Percentiles rank a stretch among this genome's conserved stretches.
Evolutionary conservation across 2,113 vertebrate genomes (phyloP).

Genomic region (Peromyscus maniculatus): DNA sequence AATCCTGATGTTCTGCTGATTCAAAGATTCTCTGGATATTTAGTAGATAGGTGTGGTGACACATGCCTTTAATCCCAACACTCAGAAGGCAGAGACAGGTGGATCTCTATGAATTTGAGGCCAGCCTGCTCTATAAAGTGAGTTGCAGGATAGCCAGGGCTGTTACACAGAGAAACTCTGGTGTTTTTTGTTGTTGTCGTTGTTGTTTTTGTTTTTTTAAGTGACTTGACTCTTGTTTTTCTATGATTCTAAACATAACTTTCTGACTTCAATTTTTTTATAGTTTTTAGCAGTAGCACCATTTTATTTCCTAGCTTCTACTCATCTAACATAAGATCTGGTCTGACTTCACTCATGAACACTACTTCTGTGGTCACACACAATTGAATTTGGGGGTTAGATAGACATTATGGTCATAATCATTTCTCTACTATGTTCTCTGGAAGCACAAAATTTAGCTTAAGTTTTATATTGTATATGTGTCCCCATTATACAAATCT

Average conservation of each 20-base stretch:
- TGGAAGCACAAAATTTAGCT: conserved; percentile 7
- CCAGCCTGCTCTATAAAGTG: background rate
- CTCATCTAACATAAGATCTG: background rate
- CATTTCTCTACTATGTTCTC: conserved; percentile 10
- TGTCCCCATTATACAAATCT: background rate
- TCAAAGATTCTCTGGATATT: background rate
- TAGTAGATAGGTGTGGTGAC: background rate
- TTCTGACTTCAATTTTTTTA: background rate
- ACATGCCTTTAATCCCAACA: background rate
- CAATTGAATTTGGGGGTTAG: background rate
- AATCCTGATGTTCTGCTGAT: background rate
- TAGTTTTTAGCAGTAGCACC: background rate
- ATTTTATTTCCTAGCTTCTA: background rate
- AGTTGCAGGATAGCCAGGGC: background rate
- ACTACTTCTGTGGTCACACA: background rate
- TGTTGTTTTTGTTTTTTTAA: background rate
- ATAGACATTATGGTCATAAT: background rate
- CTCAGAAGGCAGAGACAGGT: background rate
- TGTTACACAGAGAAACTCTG: background rate
- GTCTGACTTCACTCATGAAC: background rate
- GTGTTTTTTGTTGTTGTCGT: background rate
- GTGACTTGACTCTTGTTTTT: background rate
- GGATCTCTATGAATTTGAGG: background rate
- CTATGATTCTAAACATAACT: background rate
- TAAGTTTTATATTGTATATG: background rate